Evolutionary conservation across 2,888 invertebrate species (phyloP), one percentile per base, ranked within the genome.

Genomic region (Sinohyriopsis cumingii): DNA sequence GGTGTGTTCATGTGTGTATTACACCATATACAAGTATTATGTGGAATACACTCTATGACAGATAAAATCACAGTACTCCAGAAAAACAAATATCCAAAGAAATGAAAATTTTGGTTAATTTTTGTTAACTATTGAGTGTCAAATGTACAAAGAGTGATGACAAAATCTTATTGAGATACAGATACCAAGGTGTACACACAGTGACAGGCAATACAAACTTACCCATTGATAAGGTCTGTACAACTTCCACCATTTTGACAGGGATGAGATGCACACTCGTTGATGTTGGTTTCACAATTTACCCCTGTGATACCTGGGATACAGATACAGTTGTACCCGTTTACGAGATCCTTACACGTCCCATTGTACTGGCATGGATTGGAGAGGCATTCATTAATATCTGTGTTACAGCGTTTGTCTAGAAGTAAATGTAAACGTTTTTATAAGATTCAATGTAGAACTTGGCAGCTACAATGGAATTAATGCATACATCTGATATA

Each of bases 221-320:
- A 84, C 77, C 72, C 70, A 68, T 86, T 85, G 59, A 86, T 77
- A 3, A 55, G 67, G 71, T 87, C 84, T 9, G 70, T 72, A 68
- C 87, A 87, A 6, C 71, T 72, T 3, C 86, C 86, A 4, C 59
- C 64, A 64, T 80, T 25, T n/a, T 63, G 59, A 71, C 82, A 85
- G 0, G 85, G 86, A 9, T 68, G 64, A 9, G 81, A 76, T 12
- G 65, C 70, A 74, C 88, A 88, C 61, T 88, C 88, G 64, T 88
- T 76, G n/a, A 86, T 84, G 73, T 88, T 79, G 19, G 63, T 79
- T 59, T 84, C 80, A 72, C 88, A 88, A 71, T 79, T 77, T 4
- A 56, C 65, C 20, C 96, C 96, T 96, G 87, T 95, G 85, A 95
- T 94, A 90, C 97, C 96, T 88, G 98, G 98, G 55, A 84, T 79